Conservation (phyloP, 2,113 vertebrate genomes). For the Charina bottae region DNA sequence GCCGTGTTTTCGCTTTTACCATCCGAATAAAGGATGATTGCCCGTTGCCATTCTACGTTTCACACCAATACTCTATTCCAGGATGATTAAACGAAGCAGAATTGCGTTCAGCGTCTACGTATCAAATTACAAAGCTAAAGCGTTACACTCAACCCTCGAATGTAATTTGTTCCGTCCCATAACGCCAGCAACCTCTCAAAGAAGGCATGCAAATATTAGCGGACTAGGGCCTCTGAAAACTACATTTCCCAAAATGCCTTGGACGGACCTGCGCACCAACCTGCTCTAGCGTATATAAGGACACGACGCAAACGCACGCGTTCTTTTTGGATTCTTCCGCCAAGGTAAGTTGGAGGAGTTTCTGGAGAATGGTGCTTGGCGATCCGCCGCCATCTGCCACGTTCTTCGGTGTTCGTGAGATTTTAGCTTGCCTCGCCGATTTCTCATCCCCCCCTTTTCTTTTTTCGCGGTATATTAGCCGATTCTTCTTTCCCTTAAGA, state of each 20-base stretch:
- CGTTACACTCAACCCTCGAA: neutral
- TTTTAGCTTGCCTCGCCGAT: rapidly evolving
- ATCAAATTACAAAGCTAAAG: neutral
- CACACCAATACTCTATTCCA: neutral
- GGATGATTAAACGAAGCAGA: neutral
- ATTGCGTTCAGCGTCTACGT: neutral
- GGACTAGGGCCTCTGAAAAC: neutral
- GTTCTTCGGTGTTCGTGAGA: rapidly evolving
- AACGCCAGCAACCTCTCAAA: neutral
- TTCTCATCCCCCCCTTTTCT: too few species aligned
- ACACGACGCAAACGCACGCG: rapidly evolving
- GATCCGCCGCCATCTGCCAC: neutral
- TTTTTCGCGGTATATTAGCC: rapidly evolving
- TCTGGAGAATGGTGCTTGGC: rapidly evolving
- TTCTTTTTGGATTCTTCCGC: neutral
- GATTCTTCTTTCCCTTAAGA: neutral
- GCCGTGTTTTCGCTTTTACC: neutral
- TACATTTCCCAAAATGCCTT: neutral
- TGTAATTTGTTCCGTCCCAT: too few species aligned
- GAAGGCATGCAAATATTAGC: neutral
- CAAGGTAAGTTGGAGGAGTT: rapidly evolving
- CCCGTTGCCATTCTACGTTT: neutral
- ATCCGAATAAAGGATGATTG: neutral
- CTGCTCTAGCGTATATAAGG: neutral
- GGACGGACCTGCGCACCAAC: neutral